Base-by-base conservation (phyloP, 2,888 invertebrate species). In the Octodonta nipae region DNA sequence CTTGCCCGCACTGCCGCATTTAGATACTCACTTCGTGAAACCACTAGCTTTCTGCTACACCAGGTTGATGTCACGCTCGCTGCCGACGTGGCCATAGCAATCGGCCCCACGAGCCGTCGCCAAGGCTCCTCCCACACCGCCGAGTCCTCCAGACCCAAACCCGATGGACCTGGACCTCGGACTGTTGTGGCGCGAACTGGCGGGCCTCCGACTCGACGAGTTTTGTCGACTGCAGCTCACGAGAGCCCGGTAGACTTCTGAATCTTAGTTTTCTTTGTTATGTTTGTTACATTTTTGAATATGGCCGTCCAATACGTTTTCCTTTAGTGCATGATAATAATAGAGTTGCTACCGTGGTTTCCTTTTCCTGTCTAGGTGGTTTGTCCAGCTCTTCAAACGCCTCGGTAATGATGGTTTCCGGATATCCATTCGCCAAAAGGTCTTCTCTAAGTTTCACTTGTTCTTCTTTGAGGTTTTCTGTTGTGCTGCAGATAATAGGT, bases 21-120 rank as follows among this genome's bases (percentile, higher is more conserved):
- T 82, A 51, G 93, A 93, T 66, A 83, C 84, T 34, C 93, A 95
- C 69, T 93, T 93, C 68, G 88, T 92, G 49, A 91, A 91, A 68
- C 84, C 88, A 32, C 68, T 93, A 55, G 69, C 73, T 43, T 77
- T 78, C 63, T 85, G 85, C 69, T 87, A 80, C 72, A 75, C 80
- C 53, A 78, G 82, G 64, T 76, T 76, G 68, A 67, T 47, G 41
- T 44, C 50, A 41, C 56, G 60, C 35, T 37, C 56, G 28, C 67
- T 77, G 46, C 77, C 78, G 65, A 72, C 78, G 76, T 80, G 82
- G 80, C 84, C 85, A 79, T 86, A 85, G 84, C 85, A 78, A 71
- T 67, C 75, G 73, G 78, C 58, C 56, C 55, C 58, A 71, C 73
- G 72, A 63, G 47, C 45, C 58, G 61, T 56, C 61, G 64, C 54